phyloP scores from a whole-genome alignment of 2,113 vertebrate genomes.

The Podiceps cristatus region DNA sequence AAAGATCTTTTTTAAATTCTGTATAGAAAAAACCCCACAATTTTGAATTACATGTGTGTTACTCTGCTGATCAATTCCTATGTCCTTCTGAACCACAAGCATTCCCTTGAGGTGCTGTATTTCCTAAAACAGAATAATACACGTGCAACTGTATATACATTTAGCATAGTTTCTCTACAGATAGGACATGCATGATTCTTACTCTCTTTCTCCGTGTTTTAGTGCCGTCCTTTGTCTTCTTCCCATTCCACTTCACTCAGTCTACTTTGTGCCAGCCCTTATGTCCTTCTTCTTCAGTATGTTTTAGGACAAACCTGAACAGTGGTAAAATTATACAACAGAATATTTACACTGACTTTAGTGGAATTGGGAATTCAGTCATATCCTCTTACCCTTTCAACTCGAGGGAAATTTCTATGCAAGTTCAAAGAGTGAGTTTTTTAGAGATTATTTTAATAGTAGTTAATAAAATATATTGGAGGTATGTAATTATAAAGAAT shows the following conservation, averaged over 20 bases:
- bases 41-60: neutral
- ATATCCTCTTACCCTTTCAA: neutral
- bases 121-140: neutral
- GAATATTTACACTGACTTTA: neutral
- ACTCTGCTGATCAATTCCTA: neutral
- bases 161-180: neutral
- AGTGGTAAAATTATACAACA: neutral
- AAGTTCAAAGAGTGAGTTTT: neutral
- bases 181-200: neutral
- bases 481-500: neutral
- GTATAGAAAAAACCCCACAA: fast-evolving
- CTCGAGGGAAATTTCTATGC: neutral
- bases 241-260: neutral
- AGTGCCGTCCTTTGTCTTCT: neutral
- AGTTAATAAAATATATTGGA: neutral
- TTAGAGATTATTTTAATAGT: neutral
- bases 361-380: neutral
- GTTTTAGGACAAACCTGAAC: neutral
- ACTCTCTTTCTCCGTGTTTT: neutral
- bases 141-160: neutral
- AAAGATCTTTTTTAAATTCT: neutral
- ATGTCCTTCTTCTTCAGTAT: neutral
- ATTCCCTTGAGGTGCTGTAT: neutral
- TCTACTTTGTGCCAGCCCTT: neutral
- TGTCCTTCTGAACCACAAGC: neutral